Evolutionary conservation across 1,140 invertebrate genomes (phyloP).

Genomic region (Caligus rogercresseyi): DNA sequence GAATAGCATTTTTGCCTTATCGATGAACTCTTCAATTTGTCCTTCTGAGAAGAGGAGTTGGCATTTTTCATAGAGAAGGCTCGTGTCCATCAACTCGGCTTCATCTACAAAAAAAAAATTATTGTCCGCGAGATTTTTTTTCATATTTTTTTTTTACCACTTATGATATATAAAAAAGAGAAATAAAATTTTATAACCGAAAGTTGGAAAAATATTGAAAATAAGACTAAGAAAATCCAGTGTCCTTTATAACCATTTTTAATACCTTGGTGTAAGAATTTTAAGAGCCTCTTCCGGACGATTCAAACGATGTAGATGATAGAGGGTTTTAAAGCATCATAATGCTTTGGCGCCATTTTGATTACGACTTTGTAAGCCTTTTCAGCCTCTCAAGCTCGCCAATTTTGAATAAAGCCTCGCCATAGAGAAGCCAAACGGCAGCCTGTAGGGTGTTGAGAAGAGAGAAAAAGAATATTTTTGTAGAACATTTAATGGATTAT

Average conservation of each 20-base stretch:
- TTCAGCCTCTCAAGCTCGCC: conserved; percentile 50
- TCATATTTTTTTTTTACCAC: too few relatives aligned
- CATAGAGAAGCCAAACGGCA: conserved; percentile 75
- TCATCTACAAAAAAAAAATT: conserved; percentile 25
- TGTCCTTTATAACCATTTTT: background rate
- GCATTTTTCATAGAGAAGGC: conserved; percentile 55
- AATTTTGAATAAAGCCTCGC: conserved; percentile 59
- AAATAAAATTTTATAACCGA: too few relatives aligned
- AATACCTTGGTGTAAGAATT: conserved; percentile 36
- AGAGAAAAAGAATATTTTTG: background rate
- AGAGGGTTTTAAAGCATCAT: conserved; percentile 57
- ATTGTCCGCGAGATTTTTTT: too few relatives aligned
- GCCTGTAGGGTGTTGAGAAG: conserved; percentile 28
- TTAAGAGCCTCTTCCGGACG: conserved; percentile 53
- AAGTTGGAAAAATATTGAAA: too few relatives aligned
- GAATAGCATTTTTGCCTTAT: conserved; percentile 50
- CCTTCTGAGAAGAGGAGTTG: conserved; percentile 44
- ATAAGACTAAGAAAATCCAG: background rate
- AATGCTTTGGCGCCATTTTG: conserved; percentile 58
- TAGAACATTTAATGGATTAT: conserved; percentile 37
- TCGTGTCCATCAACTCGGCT: conserved; percentile 44
- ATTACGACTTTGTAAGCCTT: conserved; percentile 53
- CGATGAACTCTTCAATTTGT: conserved; percentile 50
- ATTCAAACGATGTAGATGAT: conserved; percentile 54
- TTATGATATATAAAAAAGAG: too few relatives aligned